These are phyloP conservation scores for Apodemus speciosus DNA, from an alignment of 2,113 vertebrate species.

Conservation along the genomic window DNA sequence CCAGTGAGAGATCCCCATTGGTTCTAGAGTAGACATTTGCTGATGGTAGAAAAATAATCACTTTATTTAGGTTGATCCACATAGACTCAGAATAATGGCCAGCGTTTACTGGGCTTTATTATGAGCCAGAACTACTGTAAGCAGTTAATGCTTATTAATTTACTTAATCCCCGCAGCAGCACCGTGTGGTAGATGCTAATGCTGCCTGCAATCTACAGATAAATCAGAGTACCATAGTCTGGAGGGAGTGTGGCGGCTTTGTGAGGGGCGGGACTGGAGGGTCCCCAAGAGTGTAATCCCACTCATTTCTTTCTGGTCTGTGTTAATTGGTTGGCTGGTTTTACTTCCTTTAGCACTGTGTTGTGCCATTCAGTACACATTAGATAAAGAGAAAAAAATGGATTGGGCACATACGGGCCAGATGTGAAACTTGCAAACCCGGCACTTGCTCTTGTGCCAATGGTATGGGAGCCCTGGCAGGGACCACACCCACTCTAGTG, in stretches of 20 bases:
- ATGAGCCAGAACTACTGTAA: background rate
- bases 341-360: background rate
- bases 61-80: conserved; percentile 12
- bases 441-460: fast-evolving
- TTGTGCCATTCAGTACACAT: background rate
- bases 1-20: background rate
- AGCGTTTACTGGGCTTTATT: conserved; percentile 33
- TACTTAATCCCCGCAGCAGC: background rate
- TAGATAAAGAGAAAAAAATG: background rate
- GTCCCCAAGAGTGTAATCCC: background rate
- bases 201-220: background rate
- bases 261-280: background rate
- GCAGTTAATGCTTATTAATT: background rate
- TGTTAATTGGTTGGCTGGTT: background rate
- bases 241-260: background rate
- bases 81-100: conserved; percentile 19
- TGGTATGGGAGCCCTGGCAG: background rate
- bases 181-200: background rate
- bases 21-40: background rate
- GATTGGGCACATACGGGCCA: background rate
- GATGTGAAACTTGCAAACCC: background rate
- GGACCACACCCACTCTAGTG: background rate
- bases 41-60: background rate
- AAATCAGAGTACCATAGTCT: background rate
- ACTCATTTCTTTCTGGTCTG: background rate